A percentile compares a stretch with the other conserved stretches of the same genome.
phyloP scores from a whole-genome alignment of 2,113 vertebrate species.

The Lutjanus erythropterus region DNA sequence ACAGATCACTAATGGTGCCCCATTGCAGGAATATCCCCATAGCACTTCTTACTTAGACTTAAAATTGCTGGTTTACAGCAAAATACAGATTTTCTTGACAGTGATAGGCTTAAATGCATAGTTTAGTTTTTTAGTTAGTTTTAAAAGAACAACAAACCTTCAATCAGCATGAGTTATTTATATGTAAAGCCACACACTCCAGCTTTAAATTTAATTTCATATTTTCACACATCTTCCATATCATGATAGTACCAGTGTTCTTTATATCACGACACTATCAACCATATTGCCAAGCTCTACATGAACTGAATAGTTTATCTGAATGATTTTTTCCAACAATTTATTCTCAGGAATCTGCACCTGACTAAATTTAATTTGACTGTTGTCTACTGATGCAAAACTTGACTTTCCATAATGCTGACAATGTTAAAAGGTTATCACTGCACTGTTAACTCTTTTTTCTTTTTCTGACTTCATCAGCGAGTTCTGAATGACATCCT shows the following conservation, averaged over 20 bases:
- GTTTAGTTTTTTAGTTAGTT: too few species aligned
- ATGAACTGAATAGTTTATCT: not conserved
- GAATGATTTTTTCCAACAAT: not conserved
- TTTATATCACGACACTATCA: not conserved
- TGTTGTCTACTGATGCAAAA: not conserved
- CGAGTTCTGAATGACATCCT: not conserved
- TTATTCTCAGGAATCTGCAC: not conserved
- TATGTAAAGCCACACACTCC: too few species aligned
- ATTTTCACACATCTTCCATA: not conserved
- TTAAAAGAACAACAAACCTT: too few species aligned
- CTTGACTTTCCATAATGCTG: conserved; percentile 6
- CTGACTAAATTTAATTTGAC: not conserved
- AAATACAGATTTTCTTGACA: too few species aligned
- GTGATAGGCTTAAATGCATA: too few species aligned
- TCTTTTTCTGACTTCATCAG: conserved; percentile 9
- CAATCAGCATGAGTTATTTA: too few species aligned
- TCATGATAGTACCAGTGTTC: not conserved
- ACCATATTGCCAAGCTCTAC: too few species aligned
- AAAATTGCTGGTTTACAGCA: too few species aligned
- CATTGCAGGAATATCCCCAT: too few species aligned
- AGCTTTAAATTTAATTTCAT: not conserved
- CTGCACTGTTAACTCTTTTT: not conserved
- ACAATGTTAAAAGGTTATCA: not conserved
- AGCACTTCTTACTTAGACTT: too few species aligned
- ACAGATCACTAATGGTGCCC: too few species aligned